These are phyloP conservation scores for Thera obeliscata DNA, from an alignment of 2,888 invertebrate genomes.

Conservation along the genomic window DNA sequence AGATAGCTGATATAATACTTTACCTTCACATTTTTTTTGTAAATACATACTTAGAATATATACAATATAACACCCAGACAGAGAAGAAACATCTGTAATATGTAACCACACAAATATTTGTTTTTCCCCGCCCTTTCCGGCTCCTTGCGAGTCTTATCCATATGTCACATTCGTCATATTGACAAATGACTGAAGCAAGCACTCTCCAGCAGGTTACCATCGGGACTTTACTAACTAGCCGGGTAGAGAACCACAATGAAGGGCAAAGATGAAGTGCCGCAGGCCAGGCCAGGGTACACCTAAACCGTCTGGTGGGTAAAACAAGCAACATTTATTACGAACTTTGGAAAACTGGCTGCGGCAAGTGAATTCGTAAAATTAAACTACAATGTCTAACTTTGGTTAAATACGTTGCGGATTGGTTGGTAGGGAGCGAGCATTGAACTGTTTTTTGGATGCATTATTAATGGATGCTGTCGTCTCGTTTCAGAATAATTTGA, in stretches of 20 bases:
- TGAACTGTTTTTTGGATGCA: conserved; percentile 29
- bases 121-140: no score
- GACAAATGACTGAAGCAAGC: no score
- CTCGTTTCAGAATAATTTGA: conserved; percentile 6
- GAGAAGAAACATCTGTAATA: no score
- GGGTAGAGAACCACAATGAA: background rate
- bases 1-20: no score
- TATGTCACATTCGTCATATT: no score
- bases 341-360: conserved; percentile 50
- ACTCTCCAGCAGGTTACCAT: no score
- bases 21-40: no score
- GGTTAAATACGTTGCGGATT: conserved; percentile 37
- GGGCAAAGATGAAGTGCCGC: conserved; percentile 2
- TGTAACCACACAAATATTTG: no score
- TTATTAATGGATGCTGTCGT: conserved; percentile 16
- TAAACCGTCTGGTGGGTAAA: conserved; percentile 39
- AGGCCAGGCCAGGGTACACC: conserved; percentile 8
- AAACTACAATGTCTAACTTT: conserved; percentile 53
- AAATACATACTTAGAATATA: no score
- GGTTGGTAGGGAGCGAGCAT: conserved; percentile 33
- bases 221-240: background rate
- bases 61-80: no score
- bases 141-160: no score
- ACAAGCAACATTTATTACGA: conserved; percentile 58
- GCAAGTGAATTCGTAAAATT: conserved; percentile 57